Evolutionary conservation across 2,113 vertebrate species (phyloP).

Genomic region (Atractosteus spatula): DNA sequence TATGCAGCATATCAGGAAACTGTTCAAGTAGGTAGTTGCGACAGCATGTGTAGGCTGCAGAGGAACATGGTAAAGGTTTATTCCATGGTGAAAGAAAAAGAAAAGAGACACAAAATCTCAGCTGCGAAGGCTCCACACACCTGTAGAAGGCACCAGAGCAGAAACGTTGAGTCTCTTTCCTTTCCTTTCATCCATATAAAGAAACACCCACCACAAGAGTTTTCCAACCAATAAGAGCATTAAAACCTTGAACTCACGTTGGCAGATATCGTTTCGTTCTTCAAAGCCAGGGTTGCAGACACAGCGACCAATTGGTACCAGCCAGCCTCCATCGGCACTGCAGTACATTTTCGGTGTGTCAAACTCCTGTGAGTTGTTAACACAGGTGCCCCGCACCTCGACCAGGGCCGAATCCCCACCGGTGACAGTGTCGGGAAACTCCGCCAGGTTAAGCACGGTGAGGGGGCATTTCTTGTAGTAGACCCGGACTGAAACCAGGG

Average conservation of each 20-base stretch:
- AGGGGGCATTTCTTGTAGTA: slow-evolving; percentile 79
- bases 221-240: background rate
- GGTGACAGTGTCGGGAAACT: slow-evolving; percentile 76
- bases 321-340: slow-evolving; percentile 78
- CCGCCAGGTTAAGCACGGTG: slow-evolving; percentile 71
- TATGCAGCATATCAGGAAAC: no score
- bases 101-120: no score
- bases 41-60: no score
- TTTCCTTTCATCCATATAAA: no score
- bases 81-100: no score
- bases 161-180: no score
- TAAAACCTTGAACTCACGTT: slow-evolving; percentile 59
- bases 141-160: no score
- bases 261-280: slow-evolving; percentile 72
- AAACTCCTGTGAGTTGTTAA: slow-evolving; percentile 74
- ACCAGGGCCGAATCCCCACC: slow-evolving; percentile 76
- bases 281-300: slow-evolving; percentile 77
- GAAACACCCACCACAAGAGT: no score
- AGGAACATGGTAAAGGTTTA: no score
- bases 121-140: no score
- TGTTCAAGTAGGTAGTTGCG: no score
- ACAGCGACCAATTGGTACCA: slow-evolving; percentile 78
- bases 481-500: slow-evolving; percentile 73
- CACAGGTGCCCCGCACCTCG: slow-evolving; percentile 72
- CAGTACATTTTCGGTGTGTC: slow-evolving; percentile 80